Evolutionary conservation across 2,797 vertebrate genomes (phyloP).

Genomic region (Notolabrus celidotus): DNA sequence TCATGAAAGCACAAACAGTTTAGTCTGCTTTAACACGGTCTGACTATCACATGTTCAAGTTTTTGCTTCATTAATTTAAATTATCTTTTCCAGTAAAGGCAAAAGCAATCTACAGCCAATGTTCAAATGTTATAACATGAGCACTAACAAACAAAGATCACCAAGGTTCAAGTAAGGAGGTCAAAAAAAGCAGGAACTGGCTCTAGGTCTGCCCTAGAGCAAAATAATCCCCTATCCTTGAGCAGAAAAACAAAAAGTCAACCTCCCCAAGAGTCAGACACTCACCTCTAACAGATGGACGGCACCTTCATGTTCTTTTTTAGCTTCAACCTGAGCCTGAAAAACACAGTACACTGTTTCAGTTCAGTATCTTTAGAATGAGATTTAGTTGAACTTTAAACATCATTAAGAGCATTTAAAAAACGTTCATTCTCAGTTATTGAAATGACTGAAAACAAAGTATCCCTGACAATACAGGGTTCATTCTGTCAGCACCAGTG

Average conservation of each 20-base stretch:
- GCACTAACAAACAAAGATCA: background rate
- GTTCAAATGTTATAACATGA: conserved; percentile 4
- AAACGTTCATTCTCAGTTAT: conserved; percentile 19
- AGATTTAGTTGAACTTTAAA: no score
- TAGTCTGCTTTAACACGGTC: conserved; percentile 19
- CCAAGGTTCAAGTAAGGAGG: conserved; percentile 16
- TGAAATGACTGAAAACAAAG: conserved; percentile 34
- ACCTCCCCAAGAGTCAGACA: conserved; percentile 48
- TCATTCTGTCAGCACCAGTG: background rate
- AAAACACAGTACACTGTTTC: conserved; percentile 70
- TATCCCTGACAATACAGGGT: background rate
- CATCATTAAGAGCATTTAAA: conserved; percentile 49
- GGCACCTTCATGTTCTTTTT: conserved; percentile 98
- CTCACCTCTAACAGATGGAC: conserved; percentile 99
- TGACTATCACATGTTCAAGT: conserved; percentile 3
- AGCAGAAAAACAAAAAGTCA: conserved; percentile 52
- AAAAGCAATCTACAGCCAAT: background rate
- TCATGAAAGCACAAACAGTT: conserved; percentile 56
- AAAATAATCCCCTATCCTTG: conserved; percentile 29
- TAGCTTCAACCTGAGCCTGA: conserved; percentile 99
- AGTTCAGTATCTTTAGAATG: conserved; percentile 70
- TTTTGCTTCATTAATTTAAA: conserved; percentile 18
- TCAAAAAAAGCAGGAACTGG: conserved; percentile 36
- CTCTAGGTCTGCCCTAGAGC: conserved; percentile 33
- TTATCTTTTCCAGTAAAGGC: background rate